A percentile compares a stretch with the other conserved stretches of the same genome.
These are phyloP conservation scores for Phymastichus coffea DNA, from an alignment of 1,140 invertebrate genomes.

Conservation along the genomic window DNA sequence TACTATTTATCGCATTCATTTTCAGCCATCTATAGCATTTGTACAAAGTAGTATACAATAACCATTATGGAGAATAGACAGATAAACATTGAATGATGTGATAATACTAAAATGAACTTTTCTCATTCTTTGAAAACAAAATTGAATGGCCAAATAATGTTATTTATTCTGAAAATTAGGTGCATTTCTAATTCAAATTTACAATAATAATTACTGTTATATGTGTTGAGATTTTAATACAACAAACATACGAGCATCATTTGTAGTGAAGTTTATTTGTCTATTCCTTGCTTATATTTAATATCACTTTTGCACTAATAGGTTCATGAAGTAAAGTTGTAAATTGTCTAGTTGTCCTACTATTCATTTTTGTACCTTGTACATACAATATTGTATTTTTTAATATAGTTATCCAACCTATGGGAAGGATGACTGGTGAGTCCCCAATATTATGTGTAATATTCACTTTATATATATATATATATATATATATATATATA, in stretches of 20 bases:
- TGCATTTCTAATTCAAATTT: too few relatives aligned
- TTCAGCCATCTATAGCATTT: slow-evolving; percentile 1
- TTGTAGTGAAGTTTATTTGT: too few relatives aligned
- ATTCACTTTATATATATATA: slow-evolving; percentile 34
- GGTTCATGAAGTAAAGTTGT: slow-evolving; percentile 1
- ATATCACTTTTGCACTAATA: slow-evolving; percentile 7
- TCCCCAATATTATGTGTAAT: slow-evolving; percentile 52
- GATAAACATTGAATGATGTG: too few relatives aligned
- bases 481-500: background rate
- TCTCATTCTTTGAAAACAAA: too few relatives aligned
- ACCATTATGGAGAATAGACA: slow-evolving; percentile 19
- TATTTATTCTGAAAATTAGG: too few relatives aligned
- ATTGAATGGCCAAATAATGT: too few relatives aligned
- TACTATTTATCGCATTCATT: slow-evolving; percentile 7
- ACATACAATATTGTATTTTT: slow-evolving; percentile 52
- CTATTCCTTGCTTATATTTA: slow-evolving; percentile 2
- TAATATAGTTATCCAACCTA: slow-evolving; percentile 63
- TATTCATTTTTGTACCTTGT: slow-evolving; percentile 42
- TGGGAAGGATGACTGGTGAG: slow-evolving; percentile 65
- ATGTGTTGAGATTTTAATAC: too few relatives aligned
- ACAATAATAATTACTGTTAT: too few relatives aligned
- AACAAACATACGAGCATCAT: too few relatives aligned
- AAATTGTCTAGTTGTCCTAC: background rate
- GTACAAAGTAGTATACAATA: slow-evolving; percentile 10
- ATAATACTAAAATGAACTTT: too few relatives aligned